Conservation (phyloP, 2,888 invertebrate genomes). For the Leucophenga montana region DNA sequence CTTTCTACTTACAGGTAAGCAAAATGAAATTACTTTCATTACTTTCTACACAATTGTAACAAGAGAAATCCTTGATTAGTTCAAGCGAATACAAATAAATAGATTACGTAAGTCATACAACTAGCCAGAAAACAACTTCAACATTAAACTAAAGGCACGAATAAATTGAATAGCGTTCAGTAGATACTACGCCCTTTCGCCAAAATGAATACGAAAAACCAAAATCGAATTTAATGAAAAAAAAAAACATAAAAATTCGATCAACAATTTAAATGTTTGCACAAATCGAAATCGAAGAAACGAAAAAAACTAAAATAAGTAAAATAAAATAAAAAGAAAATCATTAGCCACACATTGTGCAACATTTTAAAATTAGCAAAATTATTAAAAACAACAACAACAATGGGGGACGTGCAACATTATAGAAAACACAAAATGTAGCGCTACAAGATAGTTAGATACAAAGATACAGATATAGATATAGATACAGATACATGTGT, state of each 20-base stretch:
- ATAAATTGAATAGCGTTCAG: background rate
- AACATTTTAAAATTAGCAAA: conserved; percentile 19
- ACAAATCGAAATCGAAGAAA: conserved; percentile 13
- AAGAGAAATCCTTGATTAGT: conserved; percentile 1
- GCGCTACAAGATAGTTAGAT: background rate
- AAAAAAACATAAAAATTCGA: background rate
- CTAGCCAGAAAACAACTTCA: background rate
- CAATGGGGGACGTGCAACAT: background rate
- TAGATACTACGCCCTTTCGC: conserved; percentile 3
- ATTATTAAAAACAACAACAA: conserved; percentile 21
- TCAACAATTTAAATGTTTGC: background rate
- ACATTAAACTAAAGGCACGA: too few relatives aligned
- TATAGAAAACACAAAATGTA: background rate
- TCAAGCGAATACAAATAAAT: background rate
- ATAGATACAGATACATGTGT: conserved; percentile 2
- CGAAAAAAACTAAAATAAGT: background rate
- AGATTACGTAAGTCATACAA: conserved; percentile 10
- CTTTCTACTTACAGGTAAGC: conserved; percentile 43
- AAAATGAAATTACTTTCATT: background rate
- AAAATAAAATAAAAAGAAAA: background rate
- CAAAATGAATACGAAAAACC: background rate
- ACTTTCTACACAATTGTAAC: too few relatives aligned
- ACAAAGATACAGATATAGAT: background rate
- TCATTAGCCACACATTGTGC: background rate
- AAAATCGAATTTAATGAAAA: background rate